Conservation (phyloP, 2,797 vertebrate species). For the Enoplosus armatus region DNA sequence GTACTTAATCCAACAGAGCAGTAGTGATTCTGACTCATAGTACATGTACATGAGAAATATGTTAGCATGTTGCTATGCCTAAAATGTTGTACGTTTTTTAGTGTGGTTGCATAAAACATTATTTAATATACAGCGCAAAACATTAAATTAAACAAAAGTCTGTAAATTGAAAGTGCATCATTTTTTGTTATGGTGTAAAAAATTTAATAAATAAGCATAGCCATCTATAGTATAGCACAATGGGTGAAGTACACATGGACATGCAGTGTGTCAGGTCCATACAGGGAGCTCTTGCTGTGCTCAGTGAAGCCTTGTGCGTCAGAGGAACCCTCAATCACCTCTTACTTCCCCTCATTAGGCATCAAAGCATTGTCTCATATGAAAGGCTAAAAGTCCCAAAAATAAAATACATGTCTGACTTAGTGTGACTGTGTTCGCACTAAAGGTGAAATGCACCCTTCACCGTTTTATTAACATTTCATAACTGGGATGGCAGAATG, state of each 20-base stretch:
- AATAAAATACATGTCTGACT: conserved; percentile 23
- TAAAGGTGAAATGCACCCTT: neutral
- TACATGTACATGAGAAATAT: conserved; percentile 2
- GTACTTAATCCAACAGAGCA: conserved; percentile 15
- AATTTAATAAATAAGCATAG: neutral
- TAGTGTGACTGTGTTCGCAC: neutral
- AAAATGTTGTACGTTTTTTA: neutral
- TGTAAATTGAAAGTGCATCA: neutral
- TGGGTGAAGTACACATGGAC: neutral
- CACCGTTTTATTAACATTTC: neutral
- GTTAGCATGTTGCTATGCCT: neutral
- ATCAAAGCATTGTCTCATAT: conserved; percentile 38
- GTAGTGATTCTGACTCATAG: conserved; percentile 10
- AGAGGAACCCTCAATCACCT: conserved; percentile 56
- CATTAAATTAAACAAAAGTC: neutral
- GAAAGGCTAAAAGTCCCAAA: conserved; percentile 7
- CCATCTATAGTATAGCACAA: neutral
- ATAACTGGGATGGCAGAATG: neutral
- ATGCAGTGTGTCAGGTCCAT: conserved; percentile 35
- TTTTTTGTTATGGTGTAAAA: neutral
- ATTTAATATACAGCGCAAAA: neutral
- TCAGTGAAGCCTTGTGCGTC: conserved; percentile 65
- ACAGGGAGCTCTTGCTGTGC: conserved; percentile 60
- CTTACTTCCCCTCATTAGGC: conserved; percentile 40
- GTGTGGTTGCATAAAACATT: neutral